phyloP scores from a whole-genome alignment of 92 coral and sea anemone genomes.

The Desmophyllum pertusum region DNA sequence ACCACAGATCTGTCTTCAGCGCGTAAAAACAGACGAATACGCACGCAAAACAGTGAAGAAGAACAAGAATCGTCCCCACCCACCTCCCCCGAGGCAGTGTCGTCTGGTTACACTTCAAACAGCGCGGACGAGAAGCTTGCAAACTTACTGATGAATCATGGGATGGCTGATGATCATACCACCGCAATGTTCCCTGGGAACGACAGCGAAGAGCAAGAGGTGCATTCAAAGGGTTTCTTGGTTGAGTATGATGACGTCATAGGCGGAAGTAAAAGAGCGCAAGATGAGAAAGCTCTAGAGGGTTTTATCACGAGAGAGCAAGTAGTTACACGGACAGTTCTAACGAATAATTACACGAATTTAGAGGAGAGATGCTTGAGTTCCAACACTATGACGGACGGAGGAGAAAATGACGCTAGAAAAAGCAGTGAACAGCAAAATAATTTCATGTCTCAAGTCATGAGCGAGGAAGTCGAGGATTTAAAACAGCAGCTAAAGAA shows the following conservation, averaged over 20 bases:
- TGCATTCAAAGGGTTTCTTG: neutral
- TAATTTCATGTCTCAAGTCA: neutral
- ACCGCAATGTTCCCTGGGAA: neutral
- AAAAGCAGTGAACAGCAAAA: conserved; percentile 11
- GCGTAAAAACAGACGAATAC: neutral
- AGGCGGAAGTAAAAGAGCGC: neutral
- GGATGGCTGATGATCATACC: neutral
- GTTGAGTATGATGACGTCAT: conserved; percentile 7
- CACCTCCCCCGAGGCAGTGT: conserved; percentile 11
- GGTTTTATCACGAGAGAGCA: neutral
- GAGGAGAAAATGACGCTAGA: conserved; percentile 6
- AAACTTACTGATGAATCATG: neutral
- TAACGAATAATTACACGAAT: neutral
- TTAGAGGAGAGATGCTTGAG: neutral
- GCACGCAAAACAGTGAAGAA: neutral
- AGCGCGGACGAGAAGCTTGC: neutral
- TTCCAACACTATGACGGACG: neutral
- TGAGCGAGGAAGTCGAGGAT: conserved; percentile 45
- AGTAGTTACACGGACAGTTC: too few species aligned
- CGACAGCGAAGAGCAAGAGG: neutral
- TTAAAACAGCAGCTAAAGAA: conserved; percentile 64
- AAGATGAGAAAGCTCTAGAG: neutral
- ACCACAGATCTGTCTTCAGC: neutral
- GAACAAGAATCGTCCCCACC: conserved; percentile 28
- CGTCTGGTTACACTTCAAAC: conserved; percentile 11